Base-by-base conservation (phyloP, 2,888 invertebrate genomes). In the Gasteruption jaculator region DNA sequence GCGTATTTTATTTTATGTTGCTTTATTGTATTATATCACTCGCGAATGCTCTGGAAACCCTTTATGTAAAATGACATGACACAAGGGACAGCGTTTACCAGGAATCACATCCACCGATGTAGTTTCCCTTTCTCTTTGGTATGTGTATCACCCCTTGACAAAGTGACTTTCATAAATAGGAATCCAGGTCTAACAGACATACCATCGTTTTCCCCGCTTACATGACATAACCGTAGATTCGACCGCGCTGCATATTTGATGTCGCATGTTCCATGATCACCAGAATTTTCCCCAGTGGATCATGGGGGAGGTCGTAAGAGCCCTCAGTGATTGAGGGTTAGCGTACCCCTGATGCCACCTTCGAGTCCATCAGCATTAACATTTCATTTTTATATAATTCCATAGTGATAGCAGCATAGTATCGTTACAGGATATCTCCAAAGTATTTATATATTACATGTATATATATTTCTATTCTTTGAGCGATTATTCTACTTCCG, bases 251-350 rank as follows among this genome's bases (percentile, higher is more conserved):
- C 65, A 70, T 70, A 70, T 68, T 70, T 70, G 54, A 70, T 68
- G 59, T 59, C 60, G 61, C 62, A 56, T 62, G 63, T 54, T 57
- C 61, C 67, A 62, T 63, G 69, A 68, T 68, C 66, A 63, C 57
- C 62, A 54, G 65, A 69, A 68, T 68, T 68, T 65, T 63, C 63
- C 69, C 69, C 51, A 58, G 68, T 61, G 67, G 60, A 63, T 67
- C 68, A 61, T 65, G 57, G 54, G 57, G 56, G 53, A 56, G 65
- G 64, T 66, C 66, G 63, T 66, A 67, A 68, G 63, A 65, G 61
- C 64, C 59, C 61, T 60, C 69, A 64, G 70, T 70, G 69, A 70
- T 70, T 70, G 68, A 70, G 65, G 65, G 65, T 68, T 67, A 63
- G 61, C 44, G 35, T 24, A 32, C 54, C 53, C 57, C 48, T 52